phyloP scores from a whole-genome alignment of 2,888 invertebrate genomes.

The Diabrotica balteata region DNA sequence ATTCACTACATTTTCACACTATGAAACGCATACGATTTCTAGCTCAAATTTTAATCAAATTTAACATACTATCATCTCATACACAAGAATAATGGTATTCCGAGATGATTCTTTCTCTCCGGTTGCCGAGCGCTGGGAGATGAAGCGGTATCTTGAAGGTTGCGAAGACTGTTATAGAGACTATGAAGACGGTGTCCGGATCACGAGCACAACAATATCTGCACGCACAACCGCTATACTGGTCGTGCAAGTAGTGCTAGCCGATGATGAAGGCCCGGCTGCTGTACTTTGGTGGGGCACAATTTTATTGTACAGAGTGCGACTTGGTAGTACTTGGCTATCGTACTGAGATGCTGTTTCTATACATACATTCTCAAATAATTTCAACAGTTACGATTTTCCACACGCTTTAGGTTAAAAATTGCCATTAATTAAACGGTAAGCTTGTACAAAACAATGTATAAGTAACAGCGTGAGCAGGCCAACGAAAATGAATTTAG shows the following conservation, averaged over 20 bases:
- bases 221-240: conserved; percentile 49
- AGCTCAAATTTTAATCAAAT: too few species aligned
- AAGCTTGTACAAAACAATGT: too few species aligned
- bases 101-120: conserved; percentile 6
- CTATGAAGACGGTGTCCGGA: conserved; percentile 35
- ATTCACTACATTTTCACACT: conserved; percentile 5
- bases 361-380: too few species aligned
- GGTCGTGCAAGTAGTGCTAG: conserved; percentile 41
- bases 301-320: conserved; percentile 17
- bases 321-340: conserved; percentile 1
- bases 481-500: too few species aligned
- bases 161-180: conserved; percentile 18
- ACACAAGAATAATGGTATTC: background rate
- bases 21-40: conserved; percentile 2
- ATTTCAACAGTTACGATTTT: too few species aligned
- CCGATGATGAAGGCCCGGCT: conserved; percentile 40
- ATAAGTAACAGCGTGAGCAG: too few species aligned
- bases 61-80: too few species aligned
- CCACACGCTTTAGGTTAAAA: too few species aligned
- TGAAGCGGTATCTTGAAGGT: conserved; percentile 23
- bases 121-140: conserved; percentile 2
- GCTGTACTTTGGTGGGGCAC: conserved; percentile 45
- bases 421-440: too few species aligned
- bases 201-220: conserved; percentile 20
- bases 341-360: conserved; percentile 8